Percentiles rank a stretch among this genome's conserved stretches.
These are phyloP conservation scores for Dicyrtoma fusca DNA, from an alignment of 2,888 invertebrate genomes.

Conservation along the genomic window DNA sequence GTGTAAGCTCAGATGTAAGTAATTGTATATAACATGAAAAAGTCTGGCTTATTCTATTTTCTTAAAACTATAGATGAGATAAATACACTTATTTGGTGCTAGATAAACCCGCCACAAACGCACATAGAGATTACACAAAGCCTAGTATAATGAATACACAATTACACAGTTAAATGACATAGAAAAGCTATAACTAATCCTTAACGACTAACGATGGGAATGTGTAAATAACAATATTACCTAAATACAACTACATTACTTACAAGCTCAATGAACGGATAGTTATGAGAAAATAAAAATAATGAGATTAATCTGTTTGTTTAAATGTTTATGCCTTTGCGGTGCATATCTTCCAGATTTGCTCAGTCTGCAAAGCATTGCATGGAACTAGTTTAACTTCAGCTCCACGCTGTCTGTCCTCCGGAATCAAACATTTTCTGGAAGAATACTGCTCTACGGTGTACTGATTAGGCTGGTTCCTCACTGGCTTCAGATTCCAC, in stretches of 20 bases:
- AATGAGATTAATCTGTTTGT: background rate
- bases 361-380: slow-evolving; percentile 52
- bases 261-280: too few relatives aligned
- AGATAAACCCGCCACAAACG: too few relatives aligned
- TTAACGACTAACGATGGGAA: too few relatives aligned
- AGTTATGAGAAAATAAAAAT: background rate
- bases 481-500: slow-evolving; percentile 48
- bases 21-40: too few relatives aligned
- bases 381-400: slow-evolving; percentile 44
- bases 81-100: too few relatives aligned
- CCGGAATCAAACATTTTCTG: slow-evolving; percentile 47
- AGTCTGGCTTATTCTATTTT: too few relatives aligned
- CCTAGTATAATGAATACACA: background rate
- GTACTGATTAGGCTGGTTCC: slow-evolving; percentile 43
- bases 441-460: slow-evolving; percentile 48
- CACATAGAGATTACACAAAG: too few relatives aligned
- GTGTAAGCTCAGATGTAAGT: too few relatives aligned
- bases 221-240: too few relatives aligned
- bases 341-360: slow-evolving; percentile 51
- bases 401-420: slow-evolving; percentile 29
- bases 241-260: too few relatives aligned
- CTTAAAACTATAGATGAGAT: too few relatives aligned
- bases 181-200: too few relatives aligned
- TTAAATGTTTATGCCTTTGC: slow-evolving; percentile 7
- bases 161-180: background rate